Conservation (phyloP, 1,140 invertebrate genomes). For the Drosophila ambigua region DNA sequence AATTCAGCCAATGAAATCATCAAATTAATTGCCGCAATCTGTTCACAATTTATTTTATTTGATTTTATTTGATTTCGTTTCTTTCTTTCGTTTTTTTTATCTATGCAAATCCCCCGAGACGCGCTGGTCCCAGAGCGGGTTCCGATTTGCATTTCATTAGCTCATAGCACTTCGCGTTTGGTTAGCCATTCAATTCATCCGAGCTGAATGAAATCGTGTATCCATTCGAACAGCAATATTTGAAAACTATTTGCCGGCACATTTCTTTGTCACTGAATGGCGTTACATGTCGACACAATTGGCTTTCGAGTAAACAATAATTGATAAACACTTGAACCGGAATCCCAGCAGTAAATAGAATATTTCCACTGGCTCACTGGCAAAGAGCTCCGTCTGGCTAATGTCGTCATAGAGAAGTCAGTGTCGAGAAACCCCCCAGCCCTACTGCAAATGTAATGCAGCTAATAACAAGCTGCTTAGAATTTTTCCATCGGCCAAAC, state of each 20-base stretch:
- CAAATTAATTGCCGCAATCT: slow-evolving; percentile 23
- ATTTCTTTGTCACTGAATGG: slow-evolving; percentile 30
- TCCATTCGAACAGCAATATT: slow-evolving; percentile 6
- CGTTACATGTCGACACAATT: slow-evolving; percentile 26
- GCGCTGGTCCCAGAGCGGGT: slow-evolving; percentile 1
- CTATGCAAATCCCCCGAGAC: slow-evolving; percentile 34
- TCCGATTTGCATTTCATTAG: slow-evolving; percentile 59
- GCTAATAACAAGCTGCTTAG: slow-evolving; percentile 14
- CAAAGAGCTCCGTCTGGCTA: slow-evolving; percentile 7
- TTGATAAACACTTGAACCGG: slow-evolving; percentile 23
- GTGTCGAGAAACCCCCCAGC: slow-evolving; percentile 29
- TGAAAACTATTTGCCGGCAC: slow-evolving; percentile 34
- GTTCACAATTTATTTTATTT: background rate
- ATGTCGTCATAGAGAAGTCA: slow-evolving; percentile 20
- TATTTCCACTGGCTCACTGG: slow-evolving; percentile 11
- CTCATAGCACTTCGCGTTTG: slow-evolving; percentile 41
- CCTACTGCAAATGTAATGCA: background rate
- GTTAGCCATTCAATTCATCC: slow-evolving; percentile 45
- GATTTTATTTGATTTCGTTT: slow-evolving; percentile 16
- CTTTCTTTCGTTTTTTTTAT: slow-evolving; percentile 7
- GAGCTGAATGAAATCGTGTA: slow-evolving; percentile 70
- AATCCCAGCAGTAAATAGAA: slow-evolving; percentile 10
- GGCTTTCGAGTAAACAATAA: slow-evolving; percentile 22
- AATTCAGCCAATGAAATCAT: slow-evolving; percentile 67
- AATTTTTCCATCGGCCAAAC: slow-evolving; percentile 22